Base-by-base conservation (phyloP, 2,797 vertebrate species). In the Crypturellus tataupa region DNA sequence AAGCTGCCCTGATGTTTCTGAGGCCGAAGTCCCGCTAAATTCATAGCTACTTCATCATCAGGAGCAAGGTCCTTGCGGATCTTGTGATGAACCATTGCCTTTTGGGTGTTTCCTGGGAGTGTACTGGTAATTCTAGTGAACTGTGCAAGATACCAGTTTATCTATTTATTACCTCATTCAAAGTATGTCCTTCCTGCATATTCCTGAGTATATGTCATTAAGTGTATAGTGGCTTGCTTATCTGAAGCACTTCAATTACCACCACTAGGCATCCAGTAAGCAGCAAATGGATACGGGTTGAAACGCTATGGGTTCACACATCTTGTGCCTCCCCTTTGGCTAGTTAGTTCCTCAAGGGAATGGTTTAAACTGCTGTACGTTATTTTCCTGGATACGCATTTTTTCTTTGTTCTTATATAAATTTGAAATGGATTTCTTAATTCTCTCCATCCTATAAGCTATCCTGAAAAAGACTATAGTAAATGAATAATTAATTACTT, bases 401-500 rank as follows among this genome's bases (percentile, higher is more conserved):
- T 39, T 77, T 77, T 80, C 31, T 69, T 62, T 6, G 51, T 69
- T 51, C 29, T 89, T 1, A 1, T 12, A 18, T 17, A 27, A 81
- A n/a, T 42, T 15, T 73, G 31, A 73, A 95, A 35, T 39, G 33
- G 18, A 53, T 77, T 49, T 33, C 2, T 31, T 46, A 56, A 37
- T 62, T 80, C 18, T n/a, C 20, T 24, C 25, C 8, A n/a, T 49
- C 73, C 46, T 25, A 65, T 19, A 46, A 27, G 69, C 18, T 80
- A 20, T 20, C 89, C 80, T 55, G 37, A 91, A 79, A 53, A 78
- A 75, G 24, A 80, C 68, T 58, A 44, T 23, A 53, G 53, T 63
- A 81, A 89, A 51, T 46, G 20, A 81, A 56, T 63, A 78, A 85
- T 53, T 71, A 88, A 79, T 80, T 80, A 60, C 35, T 51, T 67